Conservation (phyloP, 2,888 invertebrate genomes). For the Calameuta idolon region DNA sequence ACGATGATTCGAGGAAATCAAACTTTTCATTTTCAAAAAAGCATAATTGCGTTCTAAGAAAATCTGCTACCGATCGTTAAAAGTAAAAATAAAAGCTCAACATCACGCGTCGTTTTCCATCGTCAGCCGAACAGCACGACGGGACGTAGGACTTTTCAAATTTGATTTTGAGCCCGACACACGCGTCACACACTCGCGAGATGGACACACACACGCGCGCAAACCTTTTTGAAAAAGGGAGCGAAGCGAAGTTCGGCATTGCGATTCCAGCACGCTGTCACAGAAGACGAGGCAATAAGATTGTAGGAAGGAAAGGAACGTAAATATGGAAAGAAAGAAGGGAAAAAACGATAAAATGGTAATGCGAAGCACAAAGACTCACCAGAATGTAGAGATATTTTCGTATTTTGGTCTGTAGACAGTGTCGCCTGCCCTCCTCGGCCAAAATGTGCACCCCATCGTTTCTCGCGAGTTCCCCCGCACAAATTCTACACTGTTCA, state of each 20-base stretch:
- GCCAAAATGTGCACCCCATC: conserved; percentile 74
- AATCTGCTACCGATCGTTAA: background rate
- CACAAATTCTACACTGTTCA: conserved; percentile 74
- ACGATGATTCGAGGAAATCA: too few species aligned
- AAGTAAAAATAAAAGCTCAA: background rate
- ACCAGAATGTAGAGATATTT: conserved; percentile 79
- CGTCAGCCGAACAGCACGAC: background rate
- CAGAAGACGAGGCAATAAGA: background rate
- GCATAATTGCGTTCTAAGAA: background rate
- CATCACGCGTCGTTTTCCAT: background rate
- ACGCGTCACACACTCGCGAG: conserved; percentile 7
- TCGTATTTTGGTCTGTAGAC: conserved; percentile 75
- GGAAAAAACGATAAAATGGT: background rate
- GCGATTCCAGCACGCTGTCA: background rate
- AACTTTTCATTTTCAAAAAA: background rate
- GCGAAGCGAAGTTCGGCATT: background rate
- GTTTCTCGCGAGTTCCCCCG: conserved; percentile 71
- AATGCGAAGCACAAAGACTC: conserved; percentile 43
- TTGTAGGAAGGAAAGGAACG: background rate
- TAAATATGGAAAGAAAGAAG: background rate
- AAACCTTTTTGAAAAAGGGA: background rate
- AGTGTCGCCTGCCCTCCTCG: conserved; percentile 75
- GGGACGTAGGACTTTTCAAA: background rate
- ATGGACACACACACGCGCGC: background rate
- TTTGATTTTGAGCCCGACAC: background rate